phyloP scores from a whole-genome alignment of 2,113 vertebrate species.

The Aramus guarauna region DNA sequence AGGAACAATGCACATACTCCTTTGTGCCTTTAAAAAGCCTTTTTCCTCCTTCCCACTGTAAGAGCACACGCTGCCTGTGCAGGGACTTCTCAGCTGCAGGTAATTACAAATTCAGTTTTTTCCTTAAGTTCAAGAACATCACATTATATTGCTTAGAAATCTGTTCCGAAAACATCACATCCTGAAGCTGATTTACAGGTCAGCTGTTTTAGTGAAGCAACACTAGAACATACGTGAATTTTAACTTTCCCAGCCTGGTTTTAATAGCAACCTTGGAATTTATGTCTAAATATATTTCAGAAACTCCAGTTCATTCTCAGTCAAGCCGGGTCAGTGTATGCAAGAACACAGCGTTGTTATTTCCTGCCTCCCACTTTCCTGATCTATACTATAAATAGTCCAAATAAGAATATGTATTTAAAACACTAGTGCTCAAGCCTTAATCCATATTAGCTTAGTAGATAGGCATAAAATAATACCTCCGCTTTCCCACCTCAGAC shows the following conservation, averaged over 20 bases:
- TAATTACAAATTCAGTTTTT: background rate
- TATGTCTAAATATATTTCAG: background rate
- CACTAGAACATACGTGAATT: background rate
- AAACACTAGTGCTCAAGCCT: background rate
- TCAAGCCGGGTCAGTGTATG: background rate
- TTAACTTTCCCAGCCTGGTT: background rate
- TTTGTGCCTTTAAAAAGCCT: background rate
- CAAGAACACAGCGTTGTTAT: background rate
- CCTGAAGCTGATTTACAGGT: background rate
- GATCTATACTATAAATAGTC: constrained; percentile 19
- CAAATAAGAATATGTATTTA: background rate
- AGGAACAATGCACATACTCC: background rate
- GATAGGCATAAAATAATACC: background rate
- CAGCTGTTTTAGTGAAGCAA: background rate
- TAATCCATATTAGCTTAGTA: background rate
- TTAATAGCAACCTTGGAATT: background rate
- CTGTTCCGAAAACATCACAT: background rate
- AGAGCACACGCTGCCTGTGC: background rate
- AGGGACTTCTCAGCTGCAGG: background rate
- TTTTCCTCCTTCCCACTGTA: background rate
- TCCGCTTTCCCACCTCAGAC: background rate
- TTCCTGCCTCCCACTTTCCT: background rate
- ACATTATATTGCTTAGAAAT: background rate
- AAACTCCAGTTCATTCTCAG: background rate
- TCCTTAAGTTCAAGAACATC: background rate